Evolutionary conservation across 2,797 vertebrate species (phyloP), one percentile per base, ranked within the genome.

Genomic region (Clarias platycephalus): DNA sequence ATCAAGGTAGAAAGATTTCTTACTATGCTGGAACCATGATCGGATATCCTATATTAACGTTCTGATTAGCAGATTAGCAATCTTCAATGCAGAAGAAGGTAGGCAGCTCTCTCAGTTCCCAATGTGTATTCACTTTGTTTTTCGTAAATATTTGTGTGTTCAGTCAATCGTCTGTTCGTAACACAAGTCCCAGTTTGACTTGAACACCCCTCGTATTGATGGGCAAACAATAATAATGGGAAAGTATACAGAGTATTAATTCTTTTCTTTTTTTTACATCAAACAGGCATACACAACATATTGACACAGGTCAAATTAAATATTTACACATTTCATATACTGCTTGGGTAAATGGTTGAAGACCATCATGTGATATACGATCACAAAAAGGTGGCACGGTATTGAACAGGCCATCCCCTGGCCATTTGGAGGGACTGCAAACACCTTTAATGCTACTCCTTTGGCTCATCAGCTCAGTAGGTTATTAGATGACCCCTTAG

Each of bases 401-500:
- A n/a, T 18, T 24, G 24, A 44, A 44, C 9, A 26, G 60, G 24
- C 44, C 7, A 18, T 40, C 15, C 22, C 37, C 10, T 26, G 0
- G 4, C 24, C 13, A 77, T 37, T 34, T 77, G 75, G 6, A 62
- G 53, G 20, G 31, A 62, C 7, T 5, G 12, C 22, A 15, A 77
- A 77, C 49, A 75, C n/a, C 77, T 28, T 63, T 49, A 64, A 16
- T 40, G 57, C 74, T 58, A 62, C 28, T 37, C 55, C 8, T 63
- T 10, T 80, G 60, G 37, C 44, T 79, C 34, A 44, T 79, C 60
- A 40, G 57, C 57, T 44, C 76, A 63, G 24, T 79, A 79, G 58
- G 58, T 62, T 63, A 63, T 77, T 40, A 44, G 60, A 49, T 80
- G 77, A 26, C 77, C 37, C 22, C 60, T 22, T 20, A 49, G 13